Percentiles rank a stretch among this genome's conserved stretches.
Evolutionary conservation across 2,797 vertebrate species (phyloP).

Genomic region (Amazonetta brasiliensis): DNA sequence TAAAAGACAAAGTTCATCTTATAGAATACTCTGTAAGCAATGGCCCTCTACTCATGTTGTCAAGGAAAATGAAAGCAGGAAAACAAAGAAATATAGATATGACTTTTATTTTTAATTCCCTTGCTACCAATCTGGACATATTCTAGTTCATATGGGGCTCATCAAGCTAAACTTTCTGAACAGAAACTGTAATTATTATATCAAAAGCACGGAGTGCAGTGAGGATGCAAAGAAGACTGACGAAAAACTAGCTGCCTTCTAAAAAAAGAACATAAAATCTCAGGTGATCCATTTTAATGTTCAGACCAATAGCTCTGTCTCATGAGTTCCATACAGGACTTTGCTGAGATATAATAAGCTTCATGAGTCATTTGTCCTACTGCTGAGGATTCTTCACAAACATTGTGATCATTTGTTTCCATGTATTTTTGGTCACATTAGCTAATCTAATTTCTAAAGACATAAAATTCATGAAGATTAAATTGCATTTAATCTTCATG

Average conservation of each 20-base stretch:
- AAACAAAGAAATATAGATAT: not conserved
- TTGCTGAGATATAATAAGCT: not conserved
- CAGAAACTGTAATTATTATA: not conserved
- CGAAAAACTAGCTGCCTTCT: not conserved
- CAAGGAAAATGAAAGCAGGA: not conserved
- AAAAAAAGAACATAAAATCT: not conserved
- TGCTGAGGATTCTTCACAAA: fast-evolving
- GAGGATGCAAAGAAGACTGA: not conserved
- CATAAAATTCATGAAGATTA: not conserved
- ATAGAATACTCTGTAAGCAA: not conserved
- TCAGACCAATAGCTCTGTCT: not conserved
- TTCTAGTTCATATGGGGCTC: not conserved
- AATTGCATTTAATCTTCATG: not conserved
- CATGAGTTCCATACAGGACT: not conserved
- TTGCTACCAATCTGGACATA: not conserved
- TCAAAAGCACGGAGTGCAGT: not conserved
- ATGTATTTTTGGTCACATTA: not conserved
- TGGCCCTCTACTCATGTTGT: fast-evolving
- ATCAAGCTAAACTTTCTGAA: not conserved
- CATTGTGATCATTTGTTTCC: not conserved
- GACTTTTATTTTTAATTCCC: not conserved
- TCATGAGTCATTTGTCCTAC: not conserved
- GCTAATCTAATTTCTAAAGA: not conserved
- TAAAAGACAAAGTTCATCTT: not conserved
- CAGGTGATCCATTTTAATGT: not conserved